Evolutionary conservation across 2,113 vertebrate species (phyloP).

Genomic region (Butorides virescens): DNA sequence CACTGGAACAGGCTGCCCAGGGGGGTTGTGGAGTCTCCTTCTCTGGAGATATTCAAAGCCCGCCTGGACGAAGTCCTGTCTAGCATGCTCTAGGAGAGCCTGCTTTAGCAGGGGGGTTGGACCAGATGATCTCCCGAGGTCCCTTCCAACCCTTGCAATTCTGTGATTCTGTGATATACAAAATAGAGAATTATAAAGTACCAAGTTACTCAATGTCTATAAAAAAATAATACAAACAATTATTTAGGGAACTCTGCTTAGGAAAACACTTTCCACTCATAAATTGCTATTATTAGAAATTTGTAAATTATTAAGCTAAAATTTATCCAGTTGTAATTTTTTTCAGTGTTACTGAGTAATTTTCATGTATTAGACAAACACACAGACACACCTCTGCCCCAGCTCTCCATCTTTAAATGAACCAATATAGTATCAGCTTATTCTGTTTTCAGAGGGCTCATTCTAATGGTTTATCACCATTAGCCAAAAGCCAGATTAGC

Average conservation of each 20-base stretch:
- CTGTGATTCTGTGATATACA: too few relatives aligned
- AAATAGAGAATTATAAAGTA: background rate
- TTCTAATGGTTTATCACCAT: background rate
- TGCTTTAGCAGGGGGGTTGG: too few relatives aligned
- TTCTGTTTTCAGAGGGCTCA: background rate
- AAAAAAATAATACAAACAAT: background rate
- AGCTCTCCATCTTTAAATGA: background rate
- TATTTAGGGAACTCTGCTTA: background rate
- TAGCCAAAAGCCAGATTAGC: background rate
- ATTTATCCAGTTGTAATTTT: background rate
- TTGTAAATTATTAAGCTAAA: background rate
- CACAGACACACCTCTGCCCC: rapidly evolving
- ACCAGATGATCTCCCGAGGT: too few relatives aligned
- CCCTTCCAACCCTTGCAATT: too few relatives aligned
- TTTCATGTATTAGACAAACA: background rate
- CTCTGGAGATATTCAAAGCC: too few relatives aligned
- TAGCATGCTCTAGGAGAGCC: too few relatives aligned
- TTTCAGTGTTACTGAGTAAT: background rate
- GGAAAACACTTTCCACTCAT: background rate
- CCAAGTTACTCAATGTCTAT: background rate
- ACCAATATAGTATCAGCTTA: background rate
- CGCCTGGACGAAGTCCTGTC: too few relatives aligned
- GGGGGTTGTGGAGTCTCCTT: too few relatives aligned
- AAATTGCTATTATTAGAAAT: background rate
- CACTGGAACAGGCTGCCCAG: too few relatives aligned